Evolutionary conservation across 2,797 vertebrate genomes (phyloP).

Genomic region (Petrocephalus schoutedeni): DNA sequence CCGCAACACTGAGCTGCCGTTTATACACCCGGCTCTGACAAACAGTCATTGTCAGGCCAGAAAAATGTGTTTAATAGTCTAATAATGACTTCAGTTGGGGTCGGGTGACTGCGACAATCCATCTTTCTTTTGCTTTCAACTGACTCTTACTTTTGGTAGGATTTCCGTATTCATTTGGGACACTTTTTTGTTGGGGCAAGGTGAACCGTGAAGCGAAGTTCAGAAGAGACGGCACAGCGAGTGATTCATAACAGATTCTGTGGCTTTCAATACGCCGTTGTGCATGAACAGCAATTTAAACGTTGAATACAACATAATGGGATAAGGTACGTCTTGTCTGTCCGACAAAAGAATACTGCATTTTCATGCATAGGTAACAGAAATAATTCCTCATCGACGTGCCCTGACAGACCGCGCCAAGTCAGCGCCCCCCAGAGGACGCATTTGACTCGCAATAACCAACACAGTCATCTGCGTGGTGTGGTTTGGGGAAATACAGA

Average conservation of each 20-base stretch:
- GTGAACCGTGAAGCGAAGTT: not conserved
- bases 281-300: not conserved
- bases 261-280: not conserved
- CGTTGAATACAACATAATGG: not conserved
- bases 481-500: not conserved
- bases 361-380: not conserved
- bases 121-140: not conserved
- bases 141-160: not conserved
- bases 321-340: not conserved
- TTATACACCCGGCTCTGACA: not conserved
- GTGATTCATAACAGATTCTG: not conserved
- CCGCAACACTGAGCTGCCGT: not conserved
- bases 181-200: not conserved
- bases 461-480: not conserved
- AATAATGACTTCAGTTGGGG: not conserved
- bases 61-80: not conserved
- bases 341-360: not conserved
- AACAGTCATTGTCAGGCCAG: not conserved
- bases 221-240: not conserved
- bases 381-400: not conserved
- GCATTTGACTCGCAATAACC: not conserved
- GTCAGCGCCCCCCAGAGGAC: not conserved
- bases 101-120: not conserved
- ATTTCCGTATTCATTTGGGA: not conserved
- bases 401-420: not conserved